Evolutionary conservation across 2,888 invertebrate species (phyloP).

Genomic region (Zele albiditarsus): DNA sequence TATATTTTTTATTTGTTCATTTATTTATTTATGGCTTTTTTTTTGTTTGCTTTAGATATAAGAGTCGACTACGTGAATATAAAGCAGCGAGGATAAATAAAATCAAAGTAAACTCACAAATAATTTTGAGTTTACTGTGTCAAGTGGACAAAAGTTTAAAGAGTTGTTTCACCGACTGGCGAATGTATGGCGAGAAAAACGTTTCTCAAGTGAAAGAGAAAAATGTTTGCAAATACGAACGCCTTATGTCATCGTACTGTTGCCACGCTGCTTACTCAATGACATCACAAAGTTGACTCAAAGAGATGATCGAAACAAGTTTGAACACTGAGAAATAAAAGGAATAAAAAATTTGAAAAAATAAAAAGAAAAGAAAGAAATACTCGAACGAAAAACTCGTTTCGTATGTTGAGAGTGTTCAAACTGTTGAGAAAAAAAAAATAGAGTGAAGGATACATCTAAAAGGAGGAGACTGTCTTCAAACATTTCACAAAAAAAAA

Average conservation of each 20-base stretch:
- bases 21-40: background rate
- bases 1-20: background rate
- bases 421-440: background rate
- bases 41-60: background rate
- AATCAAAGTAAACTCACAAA: background rate
- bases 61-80: background rate
- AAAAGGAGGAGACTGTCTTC: background rate
- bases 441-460: background rate
- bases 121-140: background rate
- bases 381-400: background rate
- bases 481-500: conserved; percentile 15
- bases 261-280: conserved; percentile 4
- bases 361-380: background rate
- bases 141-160: background rate
- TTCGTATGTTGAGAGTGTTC: background rate
- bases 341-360: background rate
- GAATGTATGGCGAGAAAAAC: background rate
- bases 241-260: background rate
- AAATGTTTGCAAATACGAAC: background rate
- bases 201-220: background rate
- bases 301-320: conserved; percentile 9
- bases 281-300: conserved; percentile 20
- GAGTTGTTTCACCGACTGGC: background rate
- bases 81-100: background rate
- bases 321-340: background rate